Evolutionary conservation across 1,140 invertebrate species (phyloP), one percentile per base, ranked within the genome.

Genomic region (Sitophilus oryzae): DNA sequence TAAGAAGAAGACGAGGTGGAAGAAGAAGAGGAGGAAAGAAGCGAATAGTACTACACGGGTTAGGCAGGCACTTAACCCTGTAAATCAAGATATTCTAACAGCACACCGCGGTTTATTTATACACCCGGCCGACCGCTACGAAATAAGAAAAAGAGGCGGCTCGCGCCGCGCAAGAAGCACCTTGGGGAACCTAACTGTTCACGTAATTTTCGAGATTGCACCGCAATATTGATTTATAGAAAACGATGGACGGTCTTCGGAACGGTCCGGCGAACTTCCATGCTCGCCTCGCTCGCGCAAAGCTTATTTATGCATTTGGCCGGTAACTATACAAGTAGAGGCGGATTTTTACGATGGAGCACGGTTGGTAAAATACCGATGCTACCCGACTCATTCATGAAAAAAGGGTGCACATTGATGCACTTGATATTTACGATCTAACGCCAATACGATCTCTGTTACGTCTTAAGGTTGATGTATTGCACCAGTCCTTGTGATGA

Each of bases 31-130:
- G 11, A 53, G 42, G 47, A 56, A 56, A 36, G 14, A 25, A 22
- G 34, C 53, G 38, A 48, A 55, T 47, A n/a, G n/a, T n/a, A n/a
- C n/a, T n/a, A 47, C 53, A 35, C 53, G 43, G 53, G 53, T 56
- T 56, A 56, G 53, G 53, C 53, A 56, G 53, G 53, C 53, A 49
- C 46, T 56, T 56, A 56, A 56, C 53, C 53, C 53, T 49, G 53
- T 56, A 56, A 56, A 56, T 56, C 53, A 56, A 56, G 53, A 56
- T 56, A 56, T 56, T 56, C 53, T 56, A 56, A 49, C 53, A 56
- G 53, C 53, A n/a, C n/a, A 49, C 45, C 16, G 41, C 18, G 38
- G 53, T 49, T 56, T 56, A 56, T 56, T 56, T 56, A 56, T 56
- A 56, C 45, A 56, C 53, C 53, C 53, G 49, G 42, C 42, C 40